Evolutionary conservation across 1,140 invertebrate species (phyloP), one percentile per base, ranked within the genome.

Genomic region (Hermetia illucens): DNA sequence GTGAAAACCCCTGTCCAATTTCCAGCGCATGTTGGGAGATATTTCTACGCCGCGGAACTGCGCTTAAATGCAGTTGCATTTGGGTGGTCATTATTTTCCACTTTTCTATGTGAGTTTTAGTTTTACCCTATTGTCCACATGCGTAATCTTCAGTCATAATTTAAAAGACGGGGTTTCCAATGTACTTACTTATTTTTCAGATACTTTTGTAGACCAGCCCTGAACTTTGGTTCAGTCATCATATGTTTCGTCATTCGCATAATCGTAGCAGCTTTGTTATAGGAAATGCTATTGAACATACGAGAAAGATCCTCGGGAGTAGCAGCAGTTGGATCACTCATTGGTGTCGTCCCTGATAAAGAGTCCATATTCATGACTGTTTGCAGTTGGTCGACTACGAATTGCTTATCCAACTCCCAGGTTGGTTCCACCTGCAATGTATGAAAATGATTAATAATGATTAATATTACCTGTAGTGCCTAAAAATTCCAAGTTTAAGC

Each of bases 221-320:
- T 57, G 51, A 85, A 82, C 2, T 68, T 65, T 0, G 64, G 54
- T 21, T 65, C 57, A 3, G 77, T 76, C n/a, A 87, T 62, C 21
- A 79, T 69, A 48, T 79, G 69, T 44, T 75, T 65, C 48, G 83
- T 75, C 84, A 87, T 87, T 41, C 81, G 65, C 13, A 88, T 74
- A 10, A 89, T 54, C 9, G 71, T 63, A 2, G 69, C 79, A 17
- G 72, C 74, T 53, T 78, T 78, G 36, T 68, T 70, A 43, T 78
- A 78, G 1, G 68, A 68, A 34, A 77, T 67, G 10, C 58, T 63
- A 15, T 67, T 65, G 43, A 78, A 78, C 59, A 72, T 74, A 5
- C 52, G 52, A 4, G 58, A 53, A 1, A 74, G 59, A 37, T 71
- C 56, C 0, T 46, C 50, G 1, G 68, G 66, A 8, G 63, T 66